Evolutionary conservation across 2,797 vertebrate species (phyloP), one percentile per base, ranked within the genome.

Genomic region (Microctenopoma stevenorrisi): DNA sequence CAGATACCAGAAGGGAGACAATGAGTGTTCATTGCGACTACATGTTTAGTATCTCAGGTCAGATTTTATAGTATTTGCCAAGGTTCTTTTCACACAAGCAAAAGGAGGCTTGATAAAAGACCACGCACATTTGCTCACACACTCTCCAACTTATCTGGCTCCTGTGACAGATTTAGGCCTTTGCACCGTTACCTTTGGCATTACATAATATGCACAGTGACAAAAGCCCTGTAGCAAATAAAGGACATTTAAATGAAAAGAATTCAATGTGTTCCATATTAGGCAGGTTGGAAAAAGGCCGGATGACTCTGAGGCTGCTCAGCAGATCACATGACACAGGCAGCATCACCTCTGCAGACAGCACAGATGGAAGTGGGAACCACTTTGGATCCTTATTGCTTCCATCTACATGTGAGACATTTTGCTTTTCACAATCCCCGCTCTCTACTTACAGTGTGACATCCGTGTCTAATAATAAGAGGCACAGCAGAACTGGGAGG

Each of bases 211-310:
- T 85, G 72, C 75, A 73, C 48, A 42, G 82, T 78, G 75, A 89
- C 83, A 88, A 84, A 85, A 89, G 18, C 81, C 78, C 66, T 58
- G 63, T 69, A 47, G 78, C 52, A 72, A 35, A 35, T 22, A 35
- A 35, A 35, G 10, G 79, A 87, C 82, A 85, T 86, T 91, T 85
- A 66, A 82, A 82, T 84, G 70, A 92, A 92, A 89, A 85, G 84
- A 87, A 74, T 75, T 72, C 78, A 89, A 82, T 90, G 82, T 89
- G 85, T 79, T 89, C 74, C 69, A 90, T 86, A 92, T 88, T 84
- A 87, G 78, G 76, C 72, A 68, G 67, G 69, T 35, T 65, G 46
- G 33, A 64, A 12, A 64, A 71, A 60, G 74, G 72, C 53, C 74
- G 68, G 46, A 72, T 72, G 72, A 68, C 57, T 81, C 69, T 74